Base-by-base conservation (phyloP, 2,888 invertebrate species). In the Latrodectus hesperus region DNA sequence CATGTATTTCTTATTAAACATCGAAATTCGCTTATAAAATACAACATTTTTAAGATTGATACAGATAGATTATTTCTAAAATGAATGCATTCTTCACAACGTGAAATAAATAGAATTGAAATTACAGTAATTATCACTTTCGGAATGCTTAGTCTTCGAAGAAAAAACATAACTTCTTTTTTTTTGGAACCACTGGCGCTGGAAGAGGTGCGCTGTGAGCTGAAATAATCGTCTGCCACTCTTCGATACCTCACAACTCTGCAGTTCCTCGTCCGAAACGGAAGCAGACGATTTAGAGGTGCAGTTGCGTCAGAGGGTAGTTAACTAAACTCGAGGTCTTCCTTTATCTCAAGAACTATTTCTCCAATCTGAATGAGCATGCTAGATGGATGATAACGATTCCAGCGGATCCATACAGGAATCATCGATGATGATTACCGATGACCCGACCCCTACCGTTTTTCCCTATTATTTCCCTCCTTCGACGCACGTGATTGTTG, bases 401-500 rank as follows among this genome's bases (percentile, higher is more conserved):
- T 55, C 77, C 4, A 22, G 65, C 9, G 53, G 12, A 16, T 26
- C 16, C 49, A 14, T 68, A 22, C 52, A 22, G 16, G 71, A 71
- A 55, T 60, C 38, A 2, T 17, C 75, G 38, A 51, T 52, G 72
- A 55, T 75, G 70, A 49, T 65, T 9, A 17, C 52, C 6, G 67
- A 67, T 9, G 67, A 73, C 8, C 38, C 38, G 38, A 64, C 71
- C 12, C 14, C 53, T 9, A 12, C 53, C 49, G 74, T 79, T 64
- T 38, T 38, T 6, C 76, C 76, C 9, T 73, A 81, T 64, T 16
- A 38, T 9, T 87, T 87, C 14, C 87, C 87, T 12, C 64, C 81
- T 1, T 76, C 87, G 8, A 87, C 87, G 8, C 81, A 87, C 60
- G 55, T 82, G 67, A 72, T 87, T 51, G 68, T 87, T 52, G 87